Evolutionary conservation across 1,140 invertebrate species (phyloP), one percentile per base, ranked within the genome.

Genomic region (Drosophila littoralis): DNA sequence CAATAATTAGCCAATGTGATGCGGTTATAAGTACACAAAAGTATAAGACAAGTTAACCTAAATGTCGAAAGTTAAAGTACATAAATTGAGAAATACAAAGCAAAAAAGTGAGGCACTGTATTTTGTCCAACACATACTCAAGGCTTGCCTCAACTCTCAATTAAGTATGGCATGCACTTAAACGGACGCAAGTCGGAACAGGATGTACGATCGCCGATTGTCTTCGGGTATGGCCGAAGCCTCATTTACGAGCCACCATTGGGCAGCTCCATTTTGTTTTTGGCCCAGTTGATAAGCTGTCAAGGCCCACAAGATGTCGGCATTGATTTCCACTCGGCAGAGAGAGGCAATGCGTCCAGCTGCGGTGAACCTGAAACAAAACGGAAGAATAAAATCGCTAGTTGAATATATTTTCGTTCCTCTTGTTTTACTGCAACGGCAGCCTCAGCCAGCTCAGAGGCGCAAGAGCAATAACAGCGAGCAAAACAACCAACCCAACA

Each of bases 381-480:
- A 75, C 51, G 58, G 75, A 85, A 79, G 67, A 75, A 43, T 28
- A 57, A 71, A 86, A 81, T 76, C 64, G 71, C 65, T 48, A 78
- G 67, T 67, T 85, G 75, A 59, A 86, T 81, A 75, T 55, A 72
- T 74, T 40, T 75, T 42, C 36, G 17, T 77, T 60, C 54, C 68
- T 42, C 17, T 68, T 45, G 15, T 13, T 42, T 32, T 59, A 36
- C 28, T 68, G 64, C 66, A 51, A 42, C 45, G 57, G 32, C 69
- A 67, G 33, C 63, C 51, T 40, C 32, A 57, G 8, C 45, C 33
- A 7, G 33, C 52, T 35, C 32, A 48, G 50, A 15, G 45, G 3
- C 55, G 45, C 40, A 55, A 67, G 40, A 68, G 66, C 38, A 67
- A 73, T 13, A 65, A 32, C 32, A 51, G 50, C 43, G 13, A 54